These are phyloP conservation scores for Linurgus olivaceus DNA, from an alignment of 2,797 vertebrate genomes.

Conservation along the genomic window DNA sequence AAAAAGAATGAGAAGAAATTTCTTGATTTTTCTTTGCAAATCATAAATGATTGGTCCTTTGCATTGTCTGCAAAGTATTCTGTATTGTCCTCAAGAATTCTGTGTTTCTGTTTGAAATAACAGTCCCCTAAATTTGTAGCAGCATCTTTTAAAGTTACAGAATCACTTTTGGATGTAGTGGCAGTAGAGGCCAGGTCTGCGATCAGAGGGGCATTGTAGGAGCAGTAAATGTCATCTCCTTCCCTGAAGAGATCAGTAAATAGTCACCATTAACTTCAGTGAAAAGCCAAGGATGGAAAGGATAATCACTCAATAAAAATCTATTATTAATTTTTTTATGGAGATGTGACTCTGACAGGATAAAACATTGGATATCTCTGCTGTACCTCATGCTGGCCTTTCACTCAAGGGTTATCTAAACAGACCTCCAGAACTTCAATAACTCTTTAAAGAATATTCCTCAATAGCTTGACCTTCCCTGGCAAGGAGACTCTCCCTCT, in stretches of 20 bases:
- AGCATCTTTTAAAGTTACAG: background rate
- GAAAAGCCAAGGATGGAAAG: background rate
- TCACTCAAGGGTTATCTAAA: background rate
- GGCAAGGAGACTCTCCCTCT: background rate
- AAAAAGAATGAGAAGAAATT: background rate
- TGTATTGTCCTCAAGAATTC: background rate
- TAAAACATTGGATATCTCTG: background rate
- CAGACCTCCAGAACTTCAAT: background rate
- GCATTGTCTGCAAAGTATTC: background rate
- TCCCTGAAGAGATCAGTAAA: slow-evolving; percentile 34
- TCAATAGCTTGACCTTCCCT: background rate
- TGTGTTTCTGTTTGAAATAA: background rate
- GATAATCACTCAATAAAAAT: slow-evolving; percentile 44
- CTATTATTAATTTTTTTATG: background rate
- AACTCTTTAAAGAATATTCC: background rate
- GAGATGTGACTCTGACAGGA: background rate
- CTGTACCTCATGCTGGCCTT: background rate
- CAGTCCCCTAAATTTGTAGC: background rate
- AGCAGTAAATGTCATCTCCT: slow-evolving; percentile 36
- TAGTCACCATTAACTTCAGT: background rate
- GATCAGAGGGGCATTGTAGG: background rate
- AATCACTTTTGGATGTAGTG: background rate
- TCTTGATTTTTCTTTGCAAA: background rate
- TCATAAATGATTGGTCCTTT: background rate
- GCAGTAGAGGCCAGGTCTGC: background rate